Evolutionary conservation across 2,797 vertebrate species (phyloP), one percentile per base, ranked within the genome.

Genomic region (Ctenopoma kingsleyae): DNA sequence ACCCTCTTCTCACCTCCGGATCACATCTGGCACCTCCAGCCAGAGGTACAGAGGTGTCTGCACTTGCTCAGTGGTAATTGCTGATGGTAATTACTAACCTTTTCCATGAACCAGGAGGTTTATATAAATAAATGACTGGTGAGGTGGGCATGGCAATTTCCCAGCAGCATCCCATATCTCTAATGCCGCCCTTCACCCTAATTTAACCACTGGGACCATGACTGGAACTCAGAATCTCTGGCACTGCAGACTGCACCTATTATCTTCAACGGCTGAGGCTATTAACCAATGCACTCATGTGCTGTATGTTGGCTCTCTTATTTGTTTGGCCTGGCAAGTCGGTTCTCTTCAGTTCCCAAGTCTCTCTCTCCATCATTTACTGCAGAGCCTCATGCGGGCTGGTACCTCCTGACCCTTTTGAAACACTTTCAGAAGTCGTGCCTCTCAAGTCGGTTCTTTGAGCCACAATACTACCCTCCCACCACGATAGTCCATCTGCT

Each of bases 61-160:
- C 13, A 81, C 88, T 90, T 80, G 75, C 89, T 92, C 89, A 81
- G 72, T 60, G 73, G 80, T 91, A 91, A 91, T 91, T 89, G 89
- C 83, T 87, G 84, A 87, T 83, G 88, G 84, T 89, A 86, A 92
- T 88, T 87, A 88, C 82, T 79, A 67, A 67, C 76, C 76, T 80
- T 78, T 87, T 85, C 87, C 66, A 47, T 78, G 82, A 91, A 92
- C 86, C 90, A 82, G 64, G 87, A 88, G 89, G 81, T 84, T 82
- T 87, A 78, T 87, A 87, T 88, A 90, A 91, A 91, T 89, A 92
- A 93, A 90, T 84, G 89, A 77, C 69, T 73, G 64, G 67, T 30
- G 74, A 74, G 78, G 55, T 64, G 74, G 55, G 61, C 57, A 69
- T 50, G 79, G 81, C 76, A 62, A 52, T 78, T 87, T 83, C 78